A percentile compares a stretch with the other conserved stretches of the same genome.
Evolutionary conservation across 1,140 invertebrate genomes (phyloP).

Genomic region (Sinonovacula constricta): DNA sequence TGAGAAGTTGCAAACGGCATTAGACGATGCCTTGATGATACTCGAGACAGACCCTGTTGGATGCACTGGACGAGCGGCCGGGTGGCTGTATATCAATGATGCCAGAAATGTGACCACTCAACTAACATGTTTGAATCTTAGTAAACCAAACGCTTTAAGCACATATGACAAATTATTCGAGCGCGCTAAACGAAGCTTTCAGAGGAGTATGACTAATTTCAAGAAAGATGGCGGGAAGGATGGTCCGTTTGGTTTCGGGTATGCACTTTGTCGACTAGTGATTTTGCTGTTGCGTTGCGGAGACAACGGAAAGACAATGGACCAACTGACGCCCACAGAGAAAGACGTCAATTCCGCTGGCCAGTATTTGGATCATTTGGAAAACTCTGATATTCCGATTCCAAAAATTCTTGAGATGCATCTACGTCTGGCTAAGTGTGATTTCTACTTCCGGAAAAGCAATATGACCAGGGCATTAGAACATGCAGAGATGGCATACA

Average conservation of each 20-base stretch:
- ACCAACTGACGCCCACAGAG: constrained; percentile 5
- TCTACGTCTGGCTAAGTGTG: constrained; percentile 57
- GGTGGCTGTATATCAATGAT: constrained; percentile 60
- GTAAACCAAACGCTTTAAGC: constrained; percentile 4
- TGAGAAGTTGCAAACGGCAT: constrained; percentile 45
- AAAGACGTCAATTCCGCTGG: constrained; percentile 42
- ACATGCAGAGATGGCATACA: constrained; percentile 39
- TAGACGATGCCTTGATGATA: constrained; percentile 59
- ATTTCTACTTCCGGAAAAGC: constrained; percentile 46
- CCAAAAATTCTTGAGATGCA: constrained; percentile 59
- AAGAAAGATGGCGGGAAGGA: constrained; percentile 59
- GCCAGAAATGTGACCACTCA: constrained; percentile 52
- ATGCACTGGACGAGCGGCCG: constrained; percentile 57
- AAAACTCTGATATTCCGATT: constrained; percentile 42
- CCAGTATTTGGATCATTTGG: constrained; percentile 41
- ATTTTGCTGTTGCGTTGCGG: constrained; percentile 56
- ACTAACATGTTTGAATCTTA: constrained; percentile 53
- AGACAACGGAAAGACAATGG: constrained; percentile 56
- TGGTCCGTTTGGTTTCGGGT: constrained; percentile 59
- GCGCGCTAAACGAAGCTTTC: constrained; percentile 45
- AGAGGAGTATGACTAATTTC: constrained; percentile 47
- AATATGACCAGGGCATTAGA: constrained; percentile 44
- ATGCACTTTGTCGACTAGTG: constrained; percentile 54
- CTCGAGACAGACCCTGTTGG: constrained; percentile 53
- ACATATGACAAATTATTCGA: constrained; percentile 32